Base-by-base conservation (phyloP, 2,888 invertebrate species). In the Linnaemya tessellans region DNA sequence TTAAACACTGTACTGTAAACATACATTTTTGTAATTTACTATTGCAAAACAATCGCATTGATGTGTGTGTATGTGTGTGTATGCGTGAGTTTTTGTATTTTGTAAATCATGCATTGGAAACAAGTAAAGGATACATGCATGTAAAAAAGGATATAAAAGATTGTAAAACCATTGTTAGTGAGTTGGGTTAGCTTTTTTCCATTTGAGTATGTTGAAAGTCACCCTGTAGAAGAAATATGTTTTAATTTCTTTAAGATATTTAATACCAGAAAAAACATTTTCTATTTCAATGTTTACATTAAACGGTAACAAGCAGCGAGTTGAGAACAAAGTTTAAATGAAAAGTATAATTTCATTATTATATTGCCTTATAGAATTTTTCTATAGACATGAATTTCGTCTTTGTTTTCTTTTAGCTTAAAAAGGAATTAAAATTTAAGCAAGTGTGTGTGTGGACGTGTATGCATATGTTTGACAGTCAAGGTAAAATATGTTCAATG, bases 1-100 rank as follows among this genome's bases (percentile, higher is more conserved):
- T 89, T 89, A 88, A 89, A 79, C 84, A 86, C 84, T 73, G 65
- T 22, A 30, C 78, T 60, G 60, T 71, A 64, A 79, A 71, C 64
- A 79, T 35, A 80, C 25, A 77, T 77, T 77, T 73, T 67, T 18
- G 49, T 65, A 65, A n/a, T 41, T 49, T 35, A 64, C 22, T 68
- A 20, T 64, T 30, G 25, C 30, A 56, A 65, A 20, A 25, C 51
- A 64, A 38, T 25, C 49, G 25, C 15, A 11, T 54, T 43, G 43
- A 11, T 46, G 13, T 51, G 13, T 38, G 25, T 67, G 38, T 56
- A 30, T 71, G 18, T 35, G 13, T 60, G 15, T 38, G 65, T 35
- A 20, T 15, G 43, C 30, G 35, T 51, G 46, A 49, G 13, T 9
- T 15, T 46, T 54, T 51, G 20, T 54, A 30, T 35, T 54, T 38